These are phyloP conservation scores for Bilobella aurantiaca DNA, from an alignment of 1,140 invertebrate genomes.

Conservation along the genomic window DNA sequence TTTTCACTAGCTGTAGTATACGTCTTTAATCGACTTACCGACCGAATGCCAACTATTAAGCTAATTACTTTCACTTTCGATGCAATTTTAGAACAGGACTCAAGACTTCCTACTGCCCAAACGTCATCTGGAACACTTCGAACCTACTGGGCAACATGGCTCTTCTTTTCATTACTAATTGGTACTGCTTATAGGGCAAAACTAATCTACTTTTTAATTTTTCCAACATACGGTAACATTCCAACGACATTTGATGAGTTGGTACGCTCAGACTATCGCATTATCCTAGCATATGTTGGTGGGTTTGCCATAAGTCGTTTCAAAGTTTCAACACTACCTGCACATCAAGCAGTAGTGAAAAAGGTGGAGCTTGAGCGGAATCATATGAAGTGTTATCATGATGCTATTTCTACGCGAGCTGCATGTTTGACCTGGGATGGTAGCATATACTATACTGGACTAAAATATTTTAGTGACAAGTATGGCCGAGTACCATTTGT, in stretches of 20 bases:
- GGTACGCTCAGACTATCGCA: neutral
- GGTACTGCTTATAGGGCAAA: neutral
- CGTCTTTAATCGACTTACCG: neutral
- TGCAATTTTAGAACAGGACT: neutral
- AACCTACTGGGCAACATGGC: neutral
- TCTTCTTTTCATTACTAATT: neutral
- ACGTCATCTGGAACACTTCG: neutral
- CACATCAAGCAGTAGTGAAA: neutral
- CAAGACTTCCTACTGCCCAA: neutral
- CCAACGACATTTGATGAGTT: neutral
- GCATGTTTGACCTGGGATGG: neutral
- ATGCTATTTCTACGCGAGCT: neutral
- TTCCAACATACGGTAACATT: neutral
- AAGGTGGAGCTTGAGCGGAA: neutral
- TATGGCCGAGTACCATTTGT: neutral
- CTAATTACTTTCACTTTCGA: neutral
- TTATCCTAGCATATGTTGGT: neutral
- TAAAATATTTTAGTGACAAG: neutral
- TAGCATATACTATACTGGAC: neutral
- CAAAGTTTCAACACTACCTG: neutral
- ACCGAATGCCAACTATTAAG: neutral
- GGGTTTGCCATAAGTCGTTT: neutral
- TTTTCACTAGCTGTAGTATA: too few relatives aligned
- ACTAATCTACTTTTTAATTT: neutral
- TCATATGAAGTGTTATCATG: neutral